Evolutionary conservation across 2,113 vertebrate genomes (phyloP), one percentile per base, ranked within the genome.

Genomic region (Pontoporia blainvillei): DNA sequence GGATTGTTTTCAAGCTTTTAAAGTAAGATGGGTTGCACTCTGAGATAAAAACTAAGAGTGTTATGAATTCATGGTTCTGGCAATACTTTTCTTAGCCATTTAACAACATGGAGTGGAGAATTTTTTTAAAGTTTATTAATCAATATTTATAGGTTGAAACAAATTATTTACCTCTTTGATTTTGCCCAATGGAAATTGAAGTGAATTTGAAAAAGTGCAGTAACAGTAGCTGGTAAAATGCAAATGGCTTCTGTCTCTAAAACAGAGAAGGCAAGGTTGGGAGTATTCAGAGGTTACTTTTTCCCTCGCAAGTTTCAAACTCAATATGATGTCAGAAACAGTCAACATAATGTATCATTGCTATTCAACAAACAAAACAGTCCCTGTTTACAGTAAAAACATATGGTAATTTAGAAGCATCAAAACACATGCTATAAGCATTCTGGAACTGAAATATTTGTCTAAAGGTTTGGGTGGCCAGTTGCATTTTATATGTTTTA

Each of bases 331-430:
- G 84, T 97, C 64, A 76, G 59, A 72, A 93, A 57, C 2, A 92
- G 71, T 94, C 94, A 92, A 44, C 34, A 86, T 91, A 95, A 93
- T 92, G 62, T 18, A 66, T 89, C 67, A 93, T 64, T 54, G 4
- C 91, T 91, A 75, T 88, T 94, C 49, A 86, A 87, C 95, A 91
- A 91, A 93, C 52, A 89, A 95, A 93, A 39, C 95, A 95, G 91
- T 85, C 27, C 57, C 83, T 97, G 49, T 95, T 95, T 96, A 96
- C 46, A 92, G 64, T 89, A 67, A 94, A 92, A 96, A 39, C 95
- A 96, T 96, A 96, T 87, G 96, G 86, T 96, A 95, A 95, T 95
- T 97, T 87, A 59, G 90, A 87, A 96, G 96, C 71, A 90, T 89
- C 62, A 97, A 91, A 94, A 95, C 69, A 96, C 36, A 79, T 46